Base-by-base conservation (phyloP, 2,797 vertebrate species). In the Sebastiscus albofasciatus region DNA sequence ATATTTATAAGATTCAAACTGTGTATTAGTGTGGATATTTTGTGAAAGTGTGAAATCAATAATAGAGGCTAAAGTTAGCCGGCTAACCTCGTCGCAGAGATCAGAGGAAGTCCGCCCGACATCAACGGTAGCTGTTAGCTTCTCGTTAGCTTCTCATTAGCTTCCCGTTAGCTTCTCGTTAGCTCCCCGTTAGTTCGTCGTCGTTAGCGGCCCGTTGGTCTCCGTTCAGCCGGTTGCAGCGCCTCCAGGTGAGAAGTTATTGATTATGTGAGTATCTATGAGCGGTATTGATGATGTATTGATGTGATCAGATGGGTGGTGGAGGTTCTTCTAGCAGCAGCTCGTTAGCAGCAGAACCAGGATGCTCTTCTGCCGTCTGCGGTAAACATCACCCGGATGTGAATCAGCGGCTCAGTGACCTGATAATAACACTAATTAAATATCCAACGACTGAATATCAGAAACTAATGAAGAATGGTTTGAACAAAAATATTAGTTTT, bases 41-140 rank as follows among this genome's bases (percentile, higher is more conserved):
- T n/a, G 7, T 10, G 18, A 55, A 13, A 33, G 22, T 20, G 36
- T 59, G 27, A 61, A 64, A 75, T 71, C 33, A 75, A 82, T 76
- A 85, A 66, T 27, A 61, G 24, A 34, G 55, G 90, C 87, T 92
- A 93, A 87, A 76, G 87, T 82, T 92, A 91, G 90, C 86, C 72
- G 36, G 89, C 93, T 94, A 94, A 93, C 93, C 93, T 94, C 92
- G 89, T 92, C 90, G 85, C 66, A 64, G 87, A 83, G 72, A 81
- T 82, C 80, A 61, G 69, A 59, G 83, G 82, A 90, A 87, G 84
- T 93, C 89, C 90, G 67, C 64, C 76, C 85, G 83, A 82, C 86
- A 84, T 85, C 56, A 54, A 88, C 83, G 75, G 66, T 79, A 81
- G 75, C 82, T 33, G 73, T 73, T 42, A 77, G 80, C 81, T 18